Percentiles rank a stretch among this genome's conserved stretches.
Evolutionary conservation across 2,113 vertebrate genomes (phyloP).

Genomic region (Sterna hirundo): DNA sequence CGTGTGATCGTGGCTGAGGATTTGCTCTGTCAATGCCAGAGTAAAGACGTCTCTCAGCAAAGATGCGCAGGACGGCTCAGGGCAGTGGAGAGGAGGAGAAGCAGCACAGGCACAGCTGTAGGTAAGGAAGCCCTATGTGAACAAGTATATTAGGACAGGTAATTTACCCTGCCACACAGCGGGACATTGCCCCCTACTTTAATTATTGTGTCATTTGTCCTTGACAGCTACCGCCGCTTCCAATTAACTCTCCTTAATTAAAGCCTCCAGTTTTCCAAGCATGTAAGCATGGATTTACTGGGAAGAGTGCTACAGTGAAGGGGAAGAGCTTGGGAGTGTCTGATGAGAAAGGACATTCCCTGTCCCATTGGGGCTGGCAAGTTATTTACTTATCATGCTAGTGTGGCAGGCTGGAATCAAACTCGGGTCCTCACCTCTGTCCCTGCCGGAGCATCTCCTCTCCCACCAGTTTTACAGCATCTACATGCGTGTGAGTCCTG

Average conservation of each 20-base stretch:
- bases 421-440: neutral
- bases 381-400: neutral
- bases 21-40: neutral
- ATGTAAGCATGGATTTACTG: neutral
- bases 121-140: neutral
- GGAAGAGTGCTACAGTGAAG: neutral
- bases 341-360: constrained; percentile 34
- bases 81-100: neutral
- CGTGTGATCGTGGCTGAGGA: rapidly evolving
- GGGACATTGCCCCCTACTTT: constrained; percentile 13
- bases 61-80: neutral
- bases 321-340: neutral
- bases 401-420: neutral
- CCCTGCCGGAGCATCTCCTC: neutral
- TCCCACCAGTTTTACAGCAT: neutral
- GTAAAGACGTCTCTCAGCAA: neutral
- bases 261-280: constrained; percentile 14
- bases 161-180: neutral
- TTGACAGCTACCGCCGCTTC: constrained; percentile 56
- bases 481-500: neutral
- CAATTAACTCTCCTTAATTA: constrained; percentile 59
- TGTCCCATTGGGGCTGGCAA: neutral
- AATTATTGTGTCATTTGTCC: constrained; percentile 56
- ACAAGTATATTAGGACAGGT: constrained; percentile 1
- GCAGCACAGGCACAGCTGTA: neutral